A percentile compares a stretch with the other conserved stretches of the same genome.
Conservation (phyloP, 1,140 invertebrate species). For the Brachionus sp. region DNA sequence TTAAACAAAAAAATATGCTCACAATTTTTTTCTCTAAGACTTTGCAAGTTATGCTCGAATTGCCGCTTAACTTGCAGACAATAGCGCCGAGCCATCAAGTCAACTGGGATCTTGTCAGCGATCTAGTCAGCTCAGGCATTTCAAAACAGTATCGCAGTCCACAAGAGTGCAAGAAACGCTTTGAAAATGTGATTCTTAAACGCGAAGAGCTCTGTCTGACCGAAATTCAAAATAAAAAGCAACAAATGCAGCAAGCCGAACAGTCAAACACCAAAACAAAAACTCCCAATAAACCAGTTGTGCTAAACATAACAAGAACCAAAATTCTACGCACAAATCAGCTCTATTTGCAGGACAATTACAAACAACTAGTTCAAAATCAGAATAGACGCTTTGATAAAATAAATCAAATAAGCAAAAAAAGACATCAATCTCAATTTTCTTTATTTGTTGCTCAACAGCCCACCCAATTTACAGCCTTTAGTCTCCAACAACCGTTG, state of each 20-base stretch:
- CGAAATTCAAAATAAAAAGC: conserved; percentile 52
- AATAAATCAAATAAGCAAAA: conserved; percentile 10
- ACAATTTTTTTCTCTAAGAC: conserved; percentile 62
- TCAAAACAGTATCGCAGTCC: conserved; percentile 77
- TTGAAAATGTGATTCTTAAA: conserved; percentile 73
- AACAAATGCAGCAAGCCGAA: conserved; percentile 64
- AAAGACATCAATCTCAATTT: neutral
- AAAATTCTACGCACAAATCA: conserved; percentile 73
- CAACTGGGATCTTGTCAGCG: conserved; percentile 92
- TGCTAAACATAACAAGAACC: conserved; percentile 17
- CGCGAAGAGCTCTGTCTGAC: conserved; percentile 69
- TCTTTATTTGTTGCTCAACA: neutral
- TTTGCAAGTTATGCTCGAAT: conserved; percentile 74
- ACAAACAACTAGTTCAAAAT: neutral
- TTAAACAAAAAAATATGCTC: neutral
- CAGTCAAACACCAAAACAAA: conserved; percentile 59
- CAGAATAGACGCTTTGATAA: neutral
- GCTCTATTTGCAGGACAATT: conserved; percentile 73
- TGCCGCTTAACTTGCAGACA: conserved; percentile 74
- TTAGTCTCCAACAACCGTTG: neutral
- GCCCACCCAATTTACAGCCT: conserved; percentile 22
- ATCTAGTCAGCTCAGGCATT: conserved; percentile 72
- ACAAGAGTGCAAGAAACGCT: conserved; percentile 77
- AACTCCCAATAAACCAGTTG: conserved; percentile 52
- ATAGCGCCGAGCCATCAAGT: conserved; percentile 77